phyloP scores from a whole-genome alignment of 2,797 vertebrate species.

The Centroberyx gerrardi region DNA sequence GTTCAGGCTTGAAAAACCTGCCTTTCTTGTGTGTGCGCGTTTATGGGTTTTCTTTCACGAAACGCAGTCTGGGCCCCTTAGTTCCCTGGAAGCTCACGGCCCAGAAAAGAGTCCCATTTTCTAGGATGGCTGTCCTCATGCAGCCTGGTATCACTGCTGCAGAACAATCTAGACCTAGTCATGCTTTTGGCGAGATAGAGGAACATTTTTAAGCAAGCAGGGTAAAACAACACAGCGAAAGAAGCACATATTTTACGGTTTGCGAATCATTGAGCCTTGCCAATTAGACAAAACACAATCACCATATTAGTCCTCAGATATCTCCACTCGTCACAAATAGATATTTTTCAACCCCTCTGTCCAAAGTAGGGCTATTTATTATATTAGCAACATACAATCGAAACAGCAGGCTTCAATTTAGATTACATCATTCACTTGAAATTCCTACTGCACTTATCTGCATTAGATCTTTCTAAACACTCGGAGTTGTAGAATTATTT shows the following conservation, averaged over 20 bases:
- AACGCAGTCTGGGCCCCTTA: conserved; percentile 21
- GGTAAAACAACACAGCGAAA: conserved; percentile 51
- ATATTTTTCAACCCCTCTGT: conserved; percentile 68
- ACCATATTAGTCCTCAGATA: conserved; percentile 83
- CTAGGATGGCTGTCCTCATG: conserved; percentile 33
- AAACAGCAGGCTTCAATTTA: conserved; percentile 76
- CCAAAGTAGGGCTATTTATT: conserved; percentile 71
- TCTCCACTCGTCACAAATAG: conserved; percentile 74
- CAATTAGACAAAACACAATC: conserved; percentile 82
- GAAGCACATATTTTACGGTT: conserved; percentile 77
- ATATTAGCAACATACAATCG: conserved; percentile 67
- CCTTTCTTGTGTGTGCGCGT: conserved; percentile 31
- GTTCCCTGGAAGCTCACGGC: conserved; percentile 31
- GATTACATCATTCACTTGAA: conserved; percentile 76
- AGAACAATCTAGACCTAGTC: conserved; percentile 33
- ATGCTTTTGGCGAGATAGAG: conserved; percentile 38
- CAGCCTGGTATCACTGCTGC: conserved; percentile 19
- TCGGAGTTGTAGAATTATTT: conserved; percentile 73
- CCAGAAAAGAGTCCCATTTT: conserved; percentile 41
- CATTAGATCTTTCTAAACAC: conserved; percentile 80
- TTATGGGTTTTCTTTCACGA: conserved; percentile 52
- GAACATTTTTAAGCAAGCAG: conserved; percentile 38
- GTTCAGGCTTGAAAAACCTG: conserved; percentile 24
- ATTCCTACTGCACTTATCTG: conserved; percentile 75
- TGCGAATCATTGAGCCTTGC: conserved; percentile 76